phyloP scores from a whole-genome alignment of 2,888 invertebrate species.

The Hypena proboscidalis region DNA sequence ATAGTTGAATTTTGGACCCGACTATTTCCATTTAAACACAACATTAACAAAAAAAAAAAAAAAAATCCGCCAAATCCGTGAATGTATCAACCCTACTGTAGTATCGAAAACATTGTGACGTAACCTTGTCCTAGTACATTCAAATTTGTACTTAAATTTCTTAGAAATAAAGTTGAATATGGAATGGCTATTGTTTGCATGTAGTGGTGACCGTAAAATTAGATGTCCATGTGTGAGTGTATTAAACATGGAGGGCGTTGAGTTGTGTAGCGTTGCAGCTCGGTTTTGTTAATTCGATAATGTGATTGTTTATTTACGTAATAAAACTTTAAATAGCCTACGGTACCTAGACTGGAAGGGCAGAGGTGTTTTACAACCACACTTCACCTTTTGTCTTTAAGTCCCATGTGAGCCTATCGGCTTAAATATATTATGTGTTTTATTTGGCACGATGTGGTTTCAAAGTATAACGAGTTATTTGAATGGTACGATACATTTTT shows the following conservation, averaged over 20 bases:
- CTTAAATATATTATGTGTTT: no score
- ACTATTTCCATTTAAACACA: no score
- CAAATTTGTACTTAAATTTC: neutral
- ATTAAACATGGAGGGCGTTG: conserved; percentile 62
- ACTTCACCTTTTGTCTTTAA: no score
- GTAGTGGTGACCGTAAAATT: conserved; percentile 66
- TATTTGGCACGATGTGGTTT: no score
- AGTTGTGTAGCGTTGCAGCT: conserved; percentile 58
- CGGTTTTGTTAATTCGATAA: conserved; percentile 34
- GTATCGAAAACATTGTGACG: conserved; percentile 33
- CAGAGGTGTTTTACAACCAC: no score
- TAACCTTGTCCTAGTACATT: neutral
- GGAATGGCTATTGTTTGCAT: neutral
- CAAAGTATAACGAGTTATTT: no score
- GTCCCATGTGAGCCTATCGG: no score
- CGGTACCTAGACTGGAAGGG: no score
- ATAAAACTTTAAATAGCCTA: no score
- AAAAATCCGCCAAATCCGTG: conserved; percentile 4
- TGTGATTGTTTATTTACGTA: neutral
- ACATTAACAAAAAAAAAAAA: conserved; percentile 4
- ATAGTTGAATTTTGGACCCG: no score
- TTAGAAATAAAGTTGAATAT: conserved; percentile 9
- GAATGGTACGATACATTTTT: no score
- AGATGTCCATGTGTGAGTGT: conserved; percentile 65
- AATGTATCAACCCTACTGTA: conserved; percentile 32